phyloP scores from a whole-genome alignment of 2,888 invertebrate genomes.

The Metellina segmentata region DNA sequence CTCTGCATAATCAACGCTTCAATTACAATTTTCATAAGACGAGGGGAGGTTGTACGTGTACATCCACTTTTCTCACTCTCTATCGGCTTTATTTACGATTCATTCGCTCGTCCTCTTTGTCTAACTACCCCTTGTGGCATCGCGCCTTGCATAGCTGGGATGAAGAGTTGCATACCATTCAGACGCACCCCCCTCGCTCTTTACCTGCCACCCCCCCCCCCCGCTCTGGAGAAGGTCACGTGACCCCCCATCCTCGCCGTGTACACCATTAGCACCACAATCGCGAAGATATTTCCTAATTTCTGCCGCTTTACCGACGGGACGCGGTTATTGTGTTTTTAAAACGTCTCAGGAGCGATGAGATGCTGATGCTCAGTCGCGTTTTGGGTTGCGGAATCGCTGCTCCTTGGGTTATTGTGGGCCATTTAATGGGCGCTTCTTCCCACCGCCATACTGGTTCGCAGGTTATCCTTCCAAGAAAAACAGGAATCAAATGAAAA shows the following conservation, averaged over 20 bases:
- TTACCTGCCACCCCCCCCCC: conserved; percentile 20
- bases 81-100: conserved; percentile 76
- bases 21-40: conserved; percentile 76
- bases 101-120: conserved; percentile 69
- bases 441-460: not conserved
- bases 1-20: conserved; percentile 75
- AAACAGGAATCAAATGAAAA: not conserved
- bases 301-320: conserved; percentile 41
- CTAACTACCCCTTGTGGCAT: conserved; percentile 61
- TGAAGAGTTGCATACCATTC: conserved; percentile 61
- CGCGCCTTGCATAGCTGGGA: conserved; percentile 28
- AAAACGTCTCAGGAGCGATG: not conserved
- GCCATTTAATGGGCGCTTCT: not conserved
- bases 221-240: conserved; percentile 12
- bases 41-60: not conserved
- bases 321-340: conserved; percentile 19
- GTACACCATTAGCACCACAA: conserved; percentile 72
- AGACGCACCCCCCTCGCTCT: conserved; percentile 22
- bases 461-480: too few relatives aligned
- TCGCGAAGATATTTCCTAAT: conserved; percentile 72
- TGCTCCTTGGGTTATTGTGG: not conserved
- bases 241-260: conserved; percentile 47
- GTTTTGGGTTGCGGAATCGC: not conserved
- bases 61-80: conserved; percentile 60
- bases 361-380: conserved; percentile 25